phyloP scores from a whole-genome alignment of 2,797 vertebrate genomes.

The Steatocranus sp. region DNA sequence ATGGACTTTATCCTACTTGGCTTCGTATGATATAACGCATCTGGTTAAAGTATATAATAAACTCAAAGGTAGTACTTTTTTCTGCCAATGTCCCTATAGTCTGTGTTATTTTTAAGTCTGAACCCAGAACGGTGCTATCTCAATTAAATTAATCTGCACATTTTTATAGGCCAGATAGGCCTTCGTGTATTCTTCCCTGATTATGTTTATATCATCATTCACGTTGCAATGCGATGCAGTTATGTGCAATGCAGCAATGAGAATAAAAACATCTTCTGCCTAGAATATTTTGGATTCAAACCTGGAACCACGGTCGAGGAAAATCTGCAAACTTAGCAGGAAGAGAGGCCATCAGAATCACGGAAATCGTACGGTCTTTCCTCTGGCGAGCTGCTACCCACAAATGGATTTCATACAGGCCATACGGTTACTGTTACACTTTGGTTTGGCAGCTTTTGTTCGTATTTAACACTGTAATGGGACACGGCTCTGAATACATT shows the following conservation, averaged over 20 bases:
- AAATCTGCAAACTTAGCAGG: constrained; percentile 72
- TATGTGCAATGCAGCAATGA: background rate
- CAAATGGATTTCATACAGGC: constrained; percentile 69
- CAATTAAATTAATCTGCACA: background rate
- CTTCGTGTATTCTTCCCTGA: background rate
- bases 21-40: background rate
- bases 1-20: background rate
- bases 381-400: constrained; percentile 9
- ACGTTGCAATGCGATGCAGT: background rate
- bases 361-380: constrained; percentile 60
- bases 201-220: background rate
- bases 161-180: background rate
- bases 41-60: background rate
- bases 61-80: background rate
- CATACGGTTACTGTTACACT: constrained; percentile 36
- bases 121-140: background rate
- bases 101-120: background rate
- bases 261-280: background rate
- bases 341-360: constrained; percentile 64
- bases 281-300: background rate
- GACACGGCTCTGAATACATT: background rate
- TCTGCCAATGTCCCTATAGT: background rate
- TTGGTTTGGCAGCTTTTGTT: background rate
- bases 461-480: background rate
- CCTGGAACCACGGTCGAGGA: constrained; percentile 17